phyloP scores from a whole-genome alignment of 2,888 invertebrate genomes.

The Synergus umbraculus region DNA sequence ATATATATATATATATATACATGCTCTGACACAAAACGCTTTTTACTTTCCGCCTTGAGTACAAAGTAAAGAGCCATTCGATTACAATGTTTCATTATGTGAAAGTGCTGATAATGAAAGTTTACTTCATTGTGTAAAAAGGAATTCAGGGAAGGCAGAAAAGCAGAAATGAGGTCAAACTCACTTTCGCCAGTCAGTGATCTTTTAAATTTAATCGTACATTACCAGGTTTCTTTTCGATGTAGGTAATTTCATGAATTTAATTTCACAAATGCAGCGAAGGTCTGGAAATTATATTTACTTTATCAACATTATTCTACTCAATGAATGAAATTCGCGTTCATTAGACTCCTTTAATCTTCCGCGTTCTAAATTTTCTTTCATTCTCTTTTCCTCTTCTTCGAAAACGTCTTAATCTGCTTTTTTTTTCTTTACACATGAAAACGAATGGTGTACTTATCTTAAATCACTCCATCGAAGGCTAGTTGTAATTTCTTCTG shows the following conservation, averaged over 20 bases:
- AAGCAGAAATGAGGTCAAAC: neutral
- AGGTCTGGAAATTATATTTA: neutral
- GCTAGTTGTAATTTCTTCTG: slow-evolving; percentile 59
- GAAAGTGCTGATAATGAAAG: slow-evolving; percentile 14
- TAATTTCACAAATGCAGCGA: neutral
- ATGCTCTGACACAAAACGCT: neutral
- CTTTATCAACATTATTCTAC: neutral
- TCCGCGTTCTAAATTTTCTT: neutral
- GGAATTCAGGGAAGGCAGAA: neutral
- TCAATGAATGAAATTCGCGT: neutral
- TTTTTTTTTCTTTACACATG: slow-evolving; percentile 57
- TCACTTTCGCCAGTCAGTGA: neutral
- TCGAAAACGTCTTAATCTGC: slow-evolving; percentile 45
- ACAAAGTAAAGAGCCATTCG: neutral
- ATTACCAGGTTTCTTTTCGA: neutral
- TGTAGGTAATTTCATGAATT: neutral
- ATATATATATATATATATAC: no score
- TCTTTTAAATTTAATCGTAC: neutral
- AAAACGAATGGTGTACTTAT: slow-evolving; percentile 65
- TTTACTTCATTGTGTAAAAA: neutral
- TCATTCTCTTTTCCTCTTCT: slow-evolving; percentile 46
- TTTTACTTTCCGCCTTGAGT: neutral
- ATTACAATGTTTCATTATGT: neutral
- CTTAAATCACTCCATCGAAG: slow-evolving; percentile 64
- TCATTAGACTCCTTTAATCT: neutral